Base-by-base conservation (phyloP, 2,113 vertebrate genomes). In the Diadophis punctatus region DNA sequence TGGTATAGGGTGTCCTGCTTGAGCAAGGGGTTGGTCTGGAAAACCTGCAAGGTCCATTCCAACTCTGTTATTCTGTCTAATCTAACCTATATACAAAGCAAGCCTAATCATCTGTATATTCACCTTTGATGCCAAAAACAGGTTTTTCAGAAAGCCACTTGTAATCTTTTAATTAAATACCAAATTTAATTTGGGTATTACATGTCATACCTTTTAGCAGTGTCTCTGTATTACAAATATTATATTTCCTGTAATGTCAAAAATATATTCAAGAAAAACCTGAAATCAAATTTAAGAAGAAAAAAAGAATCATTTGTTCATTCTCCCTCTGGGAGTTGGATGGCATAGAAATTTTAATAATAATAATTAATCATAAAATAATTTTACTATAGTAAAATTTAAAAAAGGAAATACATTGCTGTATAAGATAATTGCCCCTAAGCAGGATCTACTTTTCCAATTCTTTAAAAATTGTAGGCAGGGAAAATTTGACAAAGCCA, bases 81-180 rank as follows among this genome's bases (percentile, higher is more conserved):
- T 91, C 12, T 0, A 0, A 48, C 90, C 89, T 39, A 93, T 60
- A 80, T 55, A 88, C 94, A 63, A 96, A 96, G 93, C 90, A 94
- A 95, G 94, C 90, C 30, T 58, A 85, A 68, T 86, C n/a, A 93
- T 94, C 92, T 55, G 90, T 93, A 43, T n/a, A 10, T 63, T 89
- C 91, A n/a, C 63, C 94, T 94, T 89, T 93, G 85, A 92, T 91
- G 92, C 93, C 52, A 91, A 7, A 95, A 94, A 58, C 90, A 63
- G 68, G 18, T 56, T 91, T 90, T 88, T 43, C 46, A 87, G 8
- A 0, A 18, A 55, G 48, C 48, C 48, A 80, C 51, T 80, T 80
- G 48, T 80, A 80, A 87, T 88, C 46, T 56, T 80, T 80, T 43
- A 46, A 3, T n/a, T 46, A 55, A 88, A 53, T 80, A 3, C 25